A percentile compares a stretch with the other conserved stretches of the same genome.
These are phyloP conservation scores for Lycorma delicatula DNA, from an alignment of 1,140 invertebrate species.

Conservation along the genomic window DNA sequence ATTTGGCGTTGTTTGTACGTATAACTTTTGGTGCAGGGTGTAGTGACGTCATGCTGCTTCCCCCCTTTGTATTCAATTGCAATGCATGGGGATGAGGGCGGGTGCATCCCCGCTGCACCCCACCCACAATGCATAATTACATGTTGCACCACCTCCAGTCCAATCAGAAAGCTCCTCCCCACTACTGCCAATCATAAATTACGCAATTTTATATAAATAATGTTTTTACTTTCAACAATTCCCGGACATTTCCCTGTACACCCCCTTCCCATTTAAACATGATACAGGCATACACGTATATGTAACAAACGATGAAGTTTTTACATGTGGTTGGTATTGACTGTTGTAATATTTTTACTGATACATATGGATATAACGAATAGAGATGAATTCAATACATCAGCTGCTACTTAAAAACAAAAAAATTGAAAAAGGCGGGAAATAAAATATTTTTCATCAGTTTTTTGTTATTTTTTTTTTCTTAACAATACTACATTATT, in stretches of 20 bases:
- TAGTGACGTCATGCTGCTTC: background rate
- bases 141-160: constrained; percentile 16
- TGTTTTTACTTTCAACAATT: background rate
- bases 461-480: too few relatives aligned
- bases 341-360: too few relatives aligned
- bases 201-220: constrained; percentile 5
- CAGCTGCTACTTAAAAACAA: too few relatives aligned
- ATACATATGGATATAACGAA: too few relatives aligned
- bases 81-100: background rate
- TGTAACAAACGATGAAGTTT: too few relatives aligned
- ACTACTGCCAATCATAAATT: background rate
- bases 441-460: too few relatives aligned
- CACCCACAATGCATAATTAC: constrained; percentile 16
- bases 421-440: too few relatives aligned
- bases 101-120: constrained; percentile 2
- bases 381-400: too few relatives aligned
- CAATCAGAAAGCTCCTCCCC: constrained; percentile 14
- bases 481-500: too few relatives aligned
- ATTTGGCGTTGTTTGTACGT: too few relatives aligned
- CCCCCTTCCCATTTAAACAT: background rate
- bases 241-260: background rate
- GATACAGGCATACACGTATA: too few relatives aligned
- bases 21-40: background rate
- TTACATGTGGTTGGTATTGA: too few relatives aligned
- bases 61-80: constrained; percentile 16